phyloP scores from a whole-genome alignment of 2,888 invertebrate genomes.

The Apamea monoglypha region DNA sequence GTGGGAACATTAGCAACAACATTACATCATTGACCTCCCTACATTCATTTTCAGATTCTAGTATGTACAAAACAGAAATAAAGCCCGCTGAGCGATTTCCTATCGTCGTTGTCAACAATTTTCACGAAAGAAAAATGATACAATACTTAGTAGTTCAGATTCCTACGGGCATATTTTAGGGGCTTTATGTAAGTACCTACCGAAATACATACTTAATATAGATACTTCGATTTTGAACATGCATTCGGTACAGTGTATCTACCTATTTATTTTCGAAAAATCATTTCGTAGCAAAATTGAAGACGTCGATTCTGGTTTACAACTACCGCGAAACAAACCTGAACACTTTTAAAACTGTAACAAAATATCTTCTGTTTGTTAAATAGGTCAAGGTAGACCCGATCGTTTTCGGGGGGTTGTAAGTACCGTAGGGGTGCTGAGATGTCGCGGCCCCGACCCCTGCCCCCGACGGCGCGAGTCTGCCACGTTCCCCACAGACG shows the following conservation, averaged over 20 bases:
- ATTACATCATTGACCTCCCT: neutral
- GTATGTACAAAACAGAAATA: neutral
- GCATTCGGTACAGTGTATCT: neutral
- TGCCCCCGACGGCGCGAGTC: neutral
- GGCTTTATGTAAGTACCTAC: no score
- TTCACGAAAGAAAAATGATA: neutral
- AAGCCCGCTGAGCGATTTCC: neutral
- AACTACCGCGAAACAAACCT: neutral
- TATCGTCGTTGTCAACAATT: neutral
- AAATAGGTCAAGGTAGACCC: constrained; percentile 38
- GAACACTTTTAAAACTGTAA: neutral
- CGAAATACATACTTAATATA: neutral
- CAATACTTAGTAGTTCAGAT: no score
- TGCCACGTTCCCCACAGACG: constrained; percentile 31
- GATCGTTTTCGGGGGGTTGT: constrained; percentile 22
- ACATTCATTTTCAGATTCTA: neutral
- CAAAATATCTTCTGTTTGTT: neutral
- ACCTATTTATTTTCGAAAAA: neutral
- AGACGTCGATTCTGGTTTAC: neutral
- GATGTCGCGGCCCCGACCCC: constrained; percentile 8
- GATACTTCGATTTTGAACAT: neutral
- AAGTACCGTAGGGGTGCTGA: constrained; percentile 12
- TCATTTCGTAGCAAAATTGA: neutral
- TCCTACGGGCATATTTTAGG: neutral
- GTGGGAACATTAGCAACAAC: neutral